Evolutionary conservation across 2,888 invertebrate species (phyloP), one percentile per base, ranked within the genome.

Genomic region (Eueremaeus valkanovi): DNA sequence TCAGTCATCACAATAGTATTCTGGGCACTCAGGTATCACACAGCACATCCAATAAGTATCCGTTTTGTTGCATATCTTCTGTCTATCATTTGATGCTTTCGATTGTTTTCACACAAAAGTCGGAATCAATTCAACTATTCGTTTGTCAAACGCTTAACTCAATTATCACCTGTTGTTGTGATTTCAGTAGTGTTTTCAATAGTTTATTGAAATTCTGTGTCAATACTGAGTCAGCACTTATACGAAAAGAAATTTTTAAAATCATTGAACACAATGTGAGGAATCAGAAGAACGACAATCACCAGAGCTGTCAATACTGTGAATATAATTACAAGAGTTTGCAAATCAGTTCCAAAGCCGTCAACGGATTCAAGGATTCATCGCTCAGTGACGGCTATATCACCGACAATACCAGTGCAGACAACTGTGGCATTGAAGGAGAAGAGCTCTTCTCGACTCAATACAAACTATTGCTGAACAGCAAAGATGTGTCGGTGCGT

Each of bases 321-420:
- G 33, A 24, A 27, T 36, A 31, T 9, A 55, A 27, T 3, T 55
- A 3, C 9, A 21, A 51, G 6, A 8, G 6, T 36, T 36, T 36
- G 36, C 5, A 11, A 24, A 45, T 27, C 16, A 1, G 49, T 13
- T 73, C 36, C n/a, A 58, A 33, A 61, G 24, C 24, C 13, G 21
- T 31, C 6, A 55, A 27, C 29, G 40, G 58, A 6, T 42, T 72
- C 45, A 45, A 27, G 18, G 45, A 73, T 18, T 42, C 40, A 8
- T 73, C 33, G 24, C 6, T 51, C 1, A 73, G 73, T 73, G 73
- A 73, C 40, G 73, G 73, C 3, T 73, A 73, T 73, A 29, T 58
- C 21, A 73, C 73, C 13, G 73, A 73, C 36, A 73, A 73, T 58
- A 29, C 42, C 18, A 3, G 24, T 55, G 21, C 27, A 2, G 24